Evolutionary conservation across 2,888 invertebrate species (phyloP), one percentile per base, ranked within the genome.

Genomic region (Physocephala rufipes): DNA sequence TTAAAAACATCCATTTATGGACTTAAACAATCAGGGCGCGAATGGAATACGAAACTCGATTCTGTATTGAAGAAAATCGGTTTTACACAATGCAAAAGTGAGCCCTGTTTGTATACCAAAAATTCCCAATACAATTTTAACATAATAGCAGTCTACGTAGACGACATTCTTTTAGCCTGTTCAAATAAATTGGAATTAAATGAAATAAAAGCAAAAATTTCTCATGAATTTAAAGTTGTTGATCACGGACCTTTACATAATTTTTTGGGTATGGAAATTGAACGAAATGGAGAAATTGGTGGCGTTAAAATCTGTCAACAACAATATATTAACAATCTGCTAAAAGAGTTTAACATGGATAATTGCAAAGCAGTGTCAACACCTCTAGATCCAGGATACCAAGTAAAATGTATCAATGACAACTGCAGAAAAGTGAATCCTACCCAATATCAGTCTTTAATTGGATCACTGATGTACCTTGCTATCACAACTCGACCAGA

Each of bases 1-100:
- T 9, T 36, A 7, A 36, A 36, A 36, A 36, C 4, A 36, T 4
- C 36, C 9, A 36, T 36, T 36, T 80, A 80, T 71, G 76, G 72
- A 0, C 65, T 79, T 0, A 78, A 78, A 53, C 76, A 79, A 49
- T 67, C 74, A 0, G 78, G 77, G 9, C 51, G 79, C 0, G 72
- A 74, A 55, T 78, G 78, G 79, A 76, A 77, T 51, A 21, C 15
- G 0, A 76, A 74, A 64, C 47, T 77, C n/a, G 73, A 76, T 7
- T 30, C 45, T 47, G 19, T 26, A 19, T 77, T 19, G 72, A 64
- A 24, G 62, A 69, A 12, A 76, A 1, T 77, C 76, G 65, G 47
- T 16, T 45, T 65, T 26, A n/a, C n/a, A 24, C 26, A 28, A n/a
- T 24, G 28, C 51, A 26, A 61, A 0, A 75, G 58, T 49, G 75